Conservation (phyloP, 2,888 invertebrate species). For the Teleiodes luculella region DNA sequence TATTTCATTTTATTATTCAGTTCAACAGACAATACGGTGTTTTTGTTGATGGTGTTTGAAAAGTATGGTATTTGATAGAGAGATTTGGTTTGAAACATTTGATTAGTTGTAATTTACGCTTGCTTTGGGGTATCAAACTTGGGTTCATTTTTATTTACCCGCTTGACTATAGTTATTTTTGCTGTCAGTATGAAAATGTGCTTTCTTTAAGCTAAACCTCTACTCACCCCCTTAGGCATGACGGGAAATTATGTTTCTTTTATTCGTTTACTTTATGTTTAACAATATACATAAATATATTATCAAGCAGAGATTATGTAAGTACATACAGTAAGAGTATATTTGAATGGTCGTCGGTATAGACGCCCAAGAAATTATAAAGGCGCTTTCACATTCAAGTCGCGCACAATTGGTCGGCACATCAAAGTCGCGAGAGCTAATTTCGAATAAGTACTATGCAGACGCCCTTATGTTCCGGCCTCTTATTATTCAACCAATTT, state of each 20-base stretch:
- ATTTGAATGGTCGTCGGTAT: slow-evolving; percentile 32
- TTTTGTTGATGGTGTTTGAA: slow-evolving; percentile 19
- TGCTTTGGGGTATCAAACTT: too few relatives aligned
- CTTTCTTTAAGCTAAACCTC: too few relatives aligned
- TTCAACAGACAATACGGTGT: slow-evolving; percentile 32
- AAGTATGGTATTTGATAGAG: too few relatives aligned
- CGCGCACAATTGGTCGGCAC: slow-evolving; percentile 66
- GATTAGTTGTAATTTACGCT: too few relatives aligned
- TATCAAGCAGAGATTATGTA: neutral
- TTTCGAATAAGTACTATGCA: slow-evolving; percentile 72
- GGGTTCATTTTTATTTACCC: too few relatives aligned
- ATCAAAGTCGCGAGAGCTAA: slow-evolving; percentile 73
- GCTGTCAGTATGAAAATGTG: too few relatives aligned
- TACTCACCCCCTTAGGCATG: too few relatives aligned
- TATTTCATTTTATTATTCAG: slow-evolving; percentile 47
- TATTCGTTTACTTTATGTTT: neutral
- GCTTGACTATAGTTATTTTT: too few relatives aligned
- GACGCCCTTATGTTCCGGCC: slow-evolving; percentile 64
- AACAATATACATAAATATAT: neutral
- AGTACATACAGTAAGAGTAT: slow-evolving; percentile 4
- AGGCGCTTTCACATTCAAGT: slow-evolving; percentile 60
- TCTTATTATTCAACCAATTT: slow-evolving; percentile 69
- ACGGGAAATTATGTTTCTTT: too few relatives aligned
- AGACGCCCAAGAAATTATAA: slow-evolving; percentile 62
- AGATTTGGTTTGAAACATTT: too few relatives aligned